Percentiles rank a stretch among this genome's conserved stretches.
Conservation (phyloP, 2,113 vertebrate species). For the Albula goreensis region DNA sequence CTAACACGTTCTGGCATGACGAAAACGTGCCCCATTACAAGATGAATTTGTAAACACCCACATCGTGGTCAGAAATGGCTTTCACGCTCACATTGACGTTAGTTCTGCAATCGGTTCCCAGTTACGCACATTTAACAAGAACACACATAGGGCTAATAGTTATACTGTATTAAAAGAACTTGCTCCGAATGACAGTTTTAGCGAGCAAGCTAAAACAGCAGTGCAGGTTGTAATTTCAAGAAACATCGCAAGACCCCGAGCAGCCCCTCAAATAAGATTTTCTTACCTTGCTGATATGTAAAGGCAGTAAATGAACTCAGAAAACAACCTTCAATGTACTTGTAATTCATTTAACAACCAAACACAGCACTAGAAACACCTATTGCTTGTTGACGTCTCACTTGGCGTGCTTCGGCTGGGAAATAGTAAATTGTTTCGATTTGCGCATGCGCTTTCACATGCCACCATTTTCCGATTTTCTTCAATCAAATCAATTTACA, state of each 20-base stretch:
- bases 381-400: constrained; percentile 46
- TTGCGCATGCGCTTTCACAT: constrained; percentile 78
- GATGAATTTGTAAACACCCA: background rate
- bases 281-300: constrained; percentile 42
- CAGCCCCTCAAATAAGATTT: background rate
- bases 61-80: constrained; percentile 3
- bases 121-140: background rate
- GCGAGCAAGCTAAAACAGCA: background rate
- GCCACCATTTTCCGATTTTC: constrained; percentile 78
- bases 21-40: background rate
- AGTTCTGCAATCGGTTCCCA: background rate
- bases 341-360: constrained; percentile 48
- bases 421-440: constrained; percentile 49
- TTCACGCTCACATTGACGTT: background rate
- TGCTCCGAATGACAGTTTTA: constrained; percentile 14
- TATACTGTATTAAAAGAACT: constrained; percentile 6
- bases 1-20: background rate
- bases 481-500: constrained; percentile 77
- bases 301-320: background rate
- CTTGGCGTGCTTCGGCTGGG: constrained; percentile 40
- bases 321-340: constrained; percentile 25
- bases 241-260: background rate
- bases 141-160: background rate
- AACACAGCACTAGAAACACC: constrained; percentile 33
- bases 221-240: background rate